Conservation (phyloP, 2,113 vertebrate genomes). For the Miniopterus natalensis region DNA sequence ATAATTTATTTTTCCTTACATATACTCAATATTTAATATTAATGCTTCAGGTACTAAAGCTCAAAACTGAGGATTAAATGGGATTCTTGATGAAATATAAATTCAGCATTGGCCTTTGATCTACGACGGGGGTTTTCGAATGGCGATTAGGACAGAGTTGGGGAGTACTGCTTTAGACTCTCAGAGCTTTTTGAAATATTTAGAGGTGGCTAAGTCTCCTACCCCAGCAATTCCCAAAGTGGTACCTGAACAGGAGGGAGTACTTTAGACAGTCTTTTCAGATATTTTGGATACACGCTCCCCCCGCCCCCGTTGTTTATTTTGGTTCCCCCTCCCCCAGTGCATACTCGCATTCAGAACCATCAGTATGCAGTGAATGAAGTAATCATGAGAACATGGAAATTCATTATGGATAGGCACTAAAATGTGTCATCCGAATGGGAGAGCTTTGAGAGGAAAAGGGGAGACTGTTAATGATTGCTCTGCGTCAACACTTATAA, state of each 20-base stretch:
- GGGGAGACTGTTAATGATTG: not conserved
- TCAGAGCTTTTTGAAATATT: not conserved
- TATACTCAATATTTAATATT: not conserved
- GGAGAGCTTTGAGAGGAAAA: not conserved
- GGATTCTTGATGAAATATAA: constrained; percentile 2
- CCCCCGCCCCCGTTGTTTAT: not conserved
- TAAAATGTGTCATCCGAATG: not conserved
- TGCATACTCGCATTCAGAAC: not conserved
- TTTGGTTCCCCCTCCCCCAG: not conserved
- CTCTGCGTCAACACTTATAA: not conserved
- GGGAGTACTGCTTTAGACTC: not conserved
- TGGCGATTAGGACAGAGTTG: not conserved
- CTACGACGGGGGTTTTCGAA: not conserved
- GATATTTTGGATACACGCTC: not conserved
- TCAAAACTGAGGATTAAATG: not conserved
- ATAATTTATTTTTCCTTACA: not conserved
- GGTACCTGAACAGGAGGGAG: not conserved
- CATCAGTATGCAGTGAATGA: not conserved
- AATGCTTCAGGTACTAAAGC: not conserved
- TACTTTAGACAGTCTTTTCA: not conserved
- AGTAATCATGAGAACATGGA: not conserved
- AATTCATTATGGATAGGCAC: not conserved
- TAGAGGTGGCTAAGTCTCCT: not conserved
- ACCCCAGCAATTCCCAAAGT: not conserved
- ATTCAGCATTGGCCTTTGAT: not conserved